These are phyloP conservation scores for Oncorhynchus keta DNA, from an alignment of 2,113 vertebrate genomes.

Conservation along the genomic window DNA sequence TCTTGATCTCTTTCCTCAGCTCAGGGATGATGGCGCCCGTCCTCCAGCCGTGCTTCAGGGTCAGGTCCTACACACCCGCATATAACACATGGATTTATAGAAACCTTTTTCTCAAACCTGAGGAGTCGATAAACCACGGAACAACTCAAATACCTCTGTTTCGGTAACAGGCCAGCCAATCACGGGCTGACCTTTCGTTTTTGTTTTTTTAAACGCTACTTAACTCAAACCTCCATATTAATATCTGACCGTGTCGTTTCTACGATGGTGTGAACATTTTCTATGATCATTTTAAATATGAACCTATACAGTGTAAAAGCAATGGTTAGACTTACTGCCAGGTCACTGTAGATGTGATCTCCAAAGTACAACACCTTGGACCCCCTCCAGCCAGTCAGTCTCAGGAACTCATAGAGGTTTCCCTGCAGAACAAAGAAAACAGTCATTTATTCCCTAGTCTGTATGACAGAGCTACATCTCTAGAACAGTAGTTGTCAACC, in stretches of 20 bases:
- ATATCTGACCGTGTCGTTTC: no score
- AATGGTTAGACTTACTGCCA: constrained; percentile 84
- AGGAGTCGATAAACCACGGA: no score
- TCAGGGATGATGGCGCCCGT: constrained; percentile 97
- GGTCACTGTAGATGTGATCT: constrained; percentile 98
- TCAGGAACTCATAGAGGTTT: constrained; percentile 96
- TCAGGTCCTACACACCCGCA: constrained; percentile 82
- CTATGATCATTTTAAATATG: not conserved
- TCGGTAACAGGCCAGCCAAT: not conserved
- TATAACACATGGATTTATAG: no score
- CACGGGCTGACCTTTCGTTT: not conserved
- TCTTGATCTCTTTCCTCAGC: constrained; percentile 90
- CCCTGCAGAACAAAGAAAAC: constrained; percentile 73
- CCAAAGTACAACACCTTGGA: constrained; percentile 97
- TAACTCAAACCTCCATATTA: no score
- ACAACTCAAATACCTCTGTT: not conserved
- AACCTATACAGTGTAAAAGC: not conserved
- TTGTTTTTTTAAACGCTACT: no score
- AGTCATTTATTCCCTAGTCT: not conserved
- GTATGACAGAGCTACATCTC: no score
- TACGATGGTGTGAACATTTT: no score
- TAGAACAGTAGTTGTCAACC: no score
- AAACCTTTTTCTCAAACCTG: no score
- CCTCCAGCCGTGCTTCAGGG: constrained; percentile 96
- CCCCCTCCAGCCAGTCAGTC: constrained; percentile 96